These are phyloP conservation scores for Tachina fera DNA, from an alignment of 2,888 invertebrate genomes.

Conservation along the genomic window DNA sequence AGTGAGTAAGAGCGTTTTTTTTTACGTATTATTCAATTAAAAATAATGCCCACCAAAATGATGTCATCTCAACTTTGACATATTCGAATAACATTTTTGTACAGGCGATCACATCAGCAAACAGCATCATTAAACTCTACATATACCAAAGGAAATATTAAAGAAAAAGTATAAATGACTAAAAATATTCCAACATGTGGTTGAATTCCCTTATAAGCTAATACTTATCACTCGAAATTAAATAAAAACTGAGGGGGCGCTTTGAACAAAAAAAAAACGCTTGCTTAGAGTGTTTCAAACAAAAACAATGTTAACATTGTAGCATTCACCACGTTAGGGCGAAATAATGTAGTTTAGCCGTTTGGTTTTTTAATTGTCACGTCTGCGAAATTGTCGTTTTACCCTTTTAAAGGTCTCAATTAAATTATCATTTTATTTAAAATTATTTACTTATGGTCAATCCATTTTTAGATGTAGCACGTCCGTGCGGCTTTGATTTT, in stretches of 20 bases:
- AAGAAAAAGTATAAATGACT: background rate
- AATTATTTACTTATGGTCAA: constrained; percentile 58
- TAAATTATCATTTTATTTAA: constrained; percentile 59
- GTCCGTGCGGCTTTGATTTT: constrained; percentile 7
- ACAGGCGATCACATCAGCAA: constrained; percentile 42
- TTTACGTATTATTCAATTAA: background rate
- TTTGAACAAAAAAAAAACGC: background rate
- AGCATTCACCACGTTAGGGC: background rate
- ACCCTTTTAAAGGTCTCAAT: constrained; percentile 59
- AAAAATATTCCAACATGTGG: constrained; percentile 49
- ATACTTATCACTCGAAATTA: background rate
- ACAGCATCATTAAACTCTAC: constrained; percentile 11
- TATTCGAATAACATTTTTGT: constrained; percentile 41
- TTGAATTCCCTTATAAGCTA: constrained; percentile 40
- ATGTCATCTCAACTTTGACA: constrained; percentile 62
- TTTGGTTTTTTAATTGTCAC: constrained; percentile 1
- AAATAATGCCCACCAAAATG: constrained; percentile 15
- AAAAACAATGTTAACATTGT: constrained; percentile 18
- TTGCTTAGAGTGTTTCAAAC: background rate
- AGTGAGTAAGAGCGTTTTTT: constrained; percentile 20
- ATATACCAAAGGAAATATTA: background rate
- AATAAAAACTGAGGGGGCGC: constrained; percentile 44
- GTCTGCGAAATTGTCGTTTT: constrained; percentile 11
- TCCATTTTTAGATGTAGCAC: constrained; percentile 43
- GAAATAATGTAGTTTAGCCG: constrained; percentile 19